Base-by-base conservation (phyloP, 2,888 invertebrate species). In the Folsomia candida region DNA sequence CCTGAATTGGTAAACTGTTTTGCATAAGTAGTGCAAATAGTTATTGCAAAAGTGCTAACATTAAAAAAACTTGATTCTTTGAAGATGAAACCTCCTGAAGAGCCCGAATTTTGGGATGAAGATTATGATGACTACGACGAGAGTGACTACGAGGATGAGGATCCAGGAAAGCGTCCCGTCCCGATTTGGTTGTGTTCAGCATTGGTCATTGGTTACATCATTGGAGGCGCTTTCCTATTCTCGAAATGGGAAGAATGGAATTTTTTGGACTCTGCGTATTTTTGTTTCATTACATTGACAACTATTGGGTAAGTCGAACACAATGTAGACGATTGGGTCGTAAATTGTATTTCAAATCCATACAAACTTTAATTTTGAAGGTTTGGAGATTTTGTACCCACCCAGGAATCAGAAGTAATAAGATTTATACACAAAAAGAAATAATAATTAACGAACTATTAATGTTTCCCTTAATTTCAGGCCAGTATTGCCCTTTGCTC, bases 251-350 rank as follows among this genome's bases (percentile, higher is more conserved):
- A 95, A 84, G 84, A 86, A 24, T 95, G 95, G 95, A 87, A 87
- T 0, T 91, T 91, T 81, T 86, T 94, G 72, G 93, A 95, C 82
- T 91, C 93, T 0, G 93, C 93, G 1, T 95, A 95, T 83, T 95
- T 95, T 84, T 95, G 94, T 83, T 95, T 95, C 85, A 93, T 95
- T 80, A 94, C 94, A 0, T 86, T 95, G 76, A 94, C 94, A 25
- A 95, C 95, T 1, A 95, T 95, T 71, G 94, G 73, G 4, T 54
- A 29, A n/a, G 29, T 37, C n/a, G n/a, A n/a, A n/a, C n/a, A n/a
- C n/a, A n/a, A n/a, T n/a, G n/a, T n/a, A 61, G n/a, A 61, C 6
- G 4, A 61, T 22, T 4, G 28, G 18, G 18, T 14, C 11, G 65
- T 24, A 20, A 60, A 37, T 22, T 27, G 28, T 54, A n/a, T n/a